These are phyloP conservation scores for Platysteira castanea DNA, from an alignment of 2,113 vertebrate genomes.

Conservation along the genomic window DNA sequence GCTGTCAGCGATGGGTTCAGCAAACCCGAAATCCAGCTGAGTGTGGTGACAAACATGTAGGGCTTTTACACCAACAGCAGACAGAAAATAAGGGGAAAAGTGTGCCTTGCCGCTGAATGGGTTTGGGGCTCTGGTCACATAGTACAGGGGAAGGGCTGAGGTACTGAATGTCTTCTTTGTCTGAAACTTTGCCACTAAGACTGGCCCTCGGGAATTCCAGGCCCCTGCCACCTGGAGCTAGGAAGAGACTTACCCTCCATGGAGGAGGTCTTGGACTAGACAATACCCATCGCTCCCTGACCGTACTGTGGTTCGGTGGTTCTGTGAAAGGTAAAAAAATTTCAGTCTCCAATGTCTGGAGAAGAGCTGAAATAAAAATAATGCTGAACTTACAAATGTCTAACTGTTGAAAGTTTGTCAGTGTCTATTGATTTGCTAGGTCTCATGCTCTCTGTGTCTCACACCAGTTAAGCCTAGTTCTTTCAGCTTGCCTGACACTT, in stretches of 20 bases:
- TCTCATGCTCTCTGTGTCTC: not conserved
- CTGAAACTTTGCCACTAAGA: not conserved
- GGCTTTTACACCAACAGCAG: not conserved
- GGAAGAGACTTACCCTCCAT: fast-evolving
- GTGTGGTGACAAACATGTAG: not conserved
- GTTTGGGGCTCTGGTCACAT: not conserved
- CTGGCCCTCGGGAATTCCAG: not conserved
- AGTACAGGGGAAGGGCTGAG: not conserved
- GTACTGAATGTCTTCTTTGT: not conserved
- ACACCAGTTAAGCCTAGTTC: not conserved
- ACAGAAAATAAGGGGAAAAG: not conserved
- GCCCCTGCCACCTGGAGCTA: not conserved
- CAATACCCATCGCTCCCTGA: not conserved
- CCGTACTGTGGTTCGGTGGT: not conserved
- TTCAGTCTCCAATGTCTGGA: not conserved
- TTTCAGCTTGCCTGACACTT: not conserved
- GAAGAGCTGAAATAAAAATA: not conserved
- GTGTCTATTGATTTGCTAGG: not conserved
- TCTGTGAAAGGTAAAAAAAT: not conserved
- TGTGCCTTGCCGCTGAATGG: not conserved
- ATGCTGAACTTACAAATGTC: not conserved
- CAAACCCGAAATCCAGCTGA: not conserved
- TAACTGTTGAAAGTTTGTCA: not conserved
- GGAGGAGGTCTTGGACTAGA: not conserved
- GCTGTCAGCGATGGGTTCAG: not conserved